Percentiles rank a stretch among this genome's conserved stretches.
Conservation (phyloP, 2,888 invertebrate genomes). For the Drosophila sordidula region DNA sequence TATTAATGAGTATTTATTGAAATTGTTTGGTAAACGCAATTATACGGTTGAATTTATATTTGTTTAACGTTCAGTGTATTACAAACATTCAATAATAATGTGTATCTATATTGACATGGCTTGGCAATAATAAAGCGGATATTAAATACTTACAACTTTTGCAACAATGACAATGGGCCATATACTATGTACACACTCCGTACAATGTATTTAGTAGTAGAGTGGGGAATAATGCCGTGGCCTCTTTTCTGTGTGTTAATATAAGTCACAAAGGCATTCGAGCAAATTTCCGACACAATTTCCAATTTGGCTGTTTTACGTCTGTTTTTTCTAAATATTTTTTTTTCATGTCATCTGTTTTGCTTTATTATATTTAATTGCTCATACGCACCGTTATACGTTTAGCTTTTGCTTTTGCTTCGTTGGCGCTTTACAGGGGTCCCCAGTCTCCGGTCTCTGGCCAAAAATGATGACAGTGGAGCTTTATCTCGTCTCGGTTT, state of each 20-base stretch:
- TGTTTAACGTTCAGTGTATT: constrained; percentile 9
- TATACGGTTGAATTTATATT: constrained; percentile 4
- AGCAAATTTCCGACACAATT: constrained; percentile 58
- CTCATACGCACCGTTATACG: constrained; percentile 64
- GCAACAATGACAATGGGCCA: constrained; percentile 3
- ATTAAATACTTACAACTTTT: constrained; percentile 33
- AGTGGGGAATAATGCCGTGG: background rate
- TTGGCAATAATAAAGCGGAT: constrained; percentile 18
- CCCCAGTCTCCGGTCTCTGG: constrained; percentile 17
- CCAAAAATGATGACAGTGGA: constrained; percentile 66
- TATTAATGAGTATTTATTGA: constrained; percentile 2
- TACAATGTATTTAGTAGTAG: background rate
- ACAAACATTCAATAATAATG: constrained; percentile 9
- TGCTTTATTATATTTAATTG: constrained; percentile 70
- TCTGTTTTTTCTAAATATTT: constrained; percentile 13
- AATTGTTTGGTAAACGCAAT: constrained; percentile 10
- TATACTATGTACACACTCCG: background rate
- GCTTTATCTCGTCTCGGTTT: constrained; percentile 23
- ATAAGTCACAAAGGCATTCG: constrained; percentile 58
- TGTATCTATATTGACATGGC: constrained; percentile 11
- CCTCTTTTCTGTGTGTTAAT: constrained; percentile 20
- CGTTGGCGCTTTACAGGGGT: background rate
- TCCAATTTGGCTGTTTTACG: constrained; percentile 37
- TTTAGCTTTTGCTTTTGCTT: constrained; percentile 29
- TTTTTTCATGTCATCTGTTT: constrained; percentile 51